Evolutionary conservation across 2,888 invertebrate genomes (phyloP), one percentile per base, ranked within the genome.

Genomic region (Lithophane ornitopus): DNA sequence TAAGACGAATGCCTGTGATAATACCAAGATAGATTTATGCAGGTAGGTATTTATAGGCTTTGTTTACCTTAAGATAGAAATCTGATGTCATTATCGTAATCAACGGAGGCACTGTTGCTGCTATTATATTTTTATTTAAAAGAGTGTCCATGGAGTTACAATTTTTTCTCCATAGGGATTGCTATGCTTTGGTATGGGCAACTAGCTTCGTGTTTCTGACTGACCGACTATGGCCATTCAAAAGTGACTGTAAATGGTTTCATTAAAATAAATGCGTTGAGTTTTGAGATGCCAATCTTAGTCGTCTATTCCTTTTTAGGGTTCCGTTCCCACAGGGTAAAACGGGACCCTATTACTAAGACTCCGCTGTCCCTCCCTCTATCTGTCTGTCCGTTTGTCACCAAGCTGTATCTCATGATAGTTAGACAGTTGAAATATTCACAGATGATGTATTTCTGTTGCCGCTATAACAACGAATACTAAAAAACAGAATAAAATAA

Each of bases 1-100:
- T 78, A 76, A 52, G n/a, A 52, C 22, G 34, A 34, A 62, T 28
- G 41, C 7, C 16, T 59, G 52, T 28, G 26, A 41, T 44, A 58
- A 56, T 44, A 46, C 2, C 28, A 34, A 63, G 16, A 41, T 41
- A 28, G 28, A 54, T 70, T n/a, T n/a, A 52, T 14, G 11, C n/a
- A 19, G 6, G 1, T 16, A 39, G 14, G 4, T 62, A 16, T 14
- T 3, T 9, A 26, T 41, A 26, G 41, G 26, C 19, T 11, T 11
- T 2, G n/a, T 19, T 63, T 41, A 63, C 41, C 16, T 41, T n/a
- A 16, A n/a, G 39, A 62, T 39, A 62, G 0, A 56, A 56, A 26
- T 7, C 7, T 56, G 14, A 26, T 56, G 14, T 56, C 56, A 26
- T 16, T 26, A 56, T 26, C 2, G 26, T 56, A 12, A 56, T 56